A percentile compares a stretch with the other conserved stretches of the same genome.
Evolutionary conservation across 2,797 vertebrate genomes (phyloP).

Genomic region (Denticeps clupeoides): DNA sequence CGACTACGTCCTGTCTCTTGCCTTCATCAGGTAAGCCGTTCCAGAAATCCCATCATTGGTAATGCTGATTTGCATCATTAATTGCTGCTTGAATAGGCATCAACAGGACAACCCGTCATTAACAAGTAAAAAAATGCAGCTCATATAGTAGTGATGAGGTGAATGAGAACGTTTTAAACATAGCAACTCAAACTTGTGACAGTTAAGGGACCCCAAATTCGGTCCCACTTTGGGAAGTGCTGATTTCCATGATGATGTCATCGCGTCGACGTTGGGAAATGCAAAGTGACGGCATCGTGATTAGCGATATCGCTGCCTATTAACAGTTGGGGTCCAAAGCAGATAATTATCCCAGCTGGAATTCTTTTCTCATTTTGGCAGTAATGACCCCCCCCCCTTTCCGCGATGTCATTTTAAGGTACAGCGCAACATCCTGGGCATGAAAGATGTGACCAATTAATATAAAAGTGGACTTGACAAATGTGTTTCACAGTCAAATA

Average conservation of each 20-base stretch:
- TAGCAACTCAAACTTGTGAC: no score
- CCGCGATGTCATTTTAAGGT: slow-evolving; percentile 23
- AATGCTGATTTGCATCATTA: no score
- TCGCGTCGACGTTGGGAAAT: neutral
- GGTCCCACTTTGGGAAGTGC: no score
- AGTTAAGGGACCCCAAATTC: no score
- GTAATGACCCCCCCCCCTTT: slow-evolving; percentile 21
- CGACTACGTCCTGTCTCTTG: slow-evolving; percentile 92
- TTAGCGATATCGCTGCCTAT: slow-evolving; percentile 14
- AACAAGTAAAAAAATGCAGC: no score
- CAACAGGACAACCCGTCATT: no score
- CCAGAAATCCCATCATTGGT: no score
- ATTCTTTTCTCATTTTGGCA: slow-evolving; percentile 27
- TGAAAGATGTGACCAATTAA: slow-evolving; percentile 36
- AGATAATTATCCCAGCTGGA: slow-evolving; percentile 32
- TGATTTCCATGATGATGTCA: no score
- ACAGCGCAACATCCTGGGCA: slow-evolving; percentile 18
- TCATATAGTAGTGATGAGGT: no score
- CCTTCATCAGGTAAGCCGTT: slow-evolving; percentile 85
- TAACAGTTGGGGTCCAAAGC: slow-evolving; percentile 26
- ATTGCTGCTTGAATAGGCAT: no score
- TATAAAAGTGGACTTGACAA: slow-evolving; percentile 28
- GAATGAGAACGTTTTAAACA: no score
- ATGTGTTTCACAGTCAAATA: slow-evolving; percentile 34
- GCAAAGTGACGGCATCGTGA: slow-evolving; percentile 26